These are phyloP conservation scores for Sula dactylatra DNA, from an alignment of 2,113 vertebrate genomes.

Conservation along the genomic window DNA sequence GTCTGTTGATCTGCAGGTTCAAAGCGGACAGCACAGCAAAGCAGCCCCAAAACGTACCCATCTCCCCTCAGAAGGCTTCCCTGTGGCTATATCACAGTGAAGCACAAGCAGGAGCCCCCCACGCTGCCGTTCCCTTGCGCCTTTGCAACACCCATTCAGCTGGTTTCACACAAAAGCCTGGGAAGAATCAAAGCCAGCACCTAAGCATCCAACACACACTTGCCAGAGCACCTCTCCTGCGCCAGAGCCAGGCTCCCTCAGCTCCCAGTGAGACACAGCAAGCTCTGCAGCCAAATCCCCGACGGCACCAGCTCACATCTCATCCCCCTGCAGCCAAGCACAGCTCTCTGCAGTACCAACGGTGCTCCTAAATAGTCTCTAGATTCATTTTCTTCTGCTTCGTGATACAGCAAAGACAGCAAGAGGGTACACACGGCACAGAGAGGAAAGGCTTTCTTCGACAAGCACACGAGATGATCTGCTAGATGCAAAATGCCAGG, in stretches of 20 bases:
- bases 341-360: not conserved
- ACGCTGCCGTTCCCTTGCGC: not conserved
- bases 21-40: not conserved
- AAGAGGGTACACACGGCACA: not conserved
- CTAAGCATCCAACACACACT: not conserved
- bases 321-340: not conserved
- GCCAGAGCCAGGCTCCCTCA: not conserved
- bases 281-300: not conserved
- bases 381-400: not conserved
- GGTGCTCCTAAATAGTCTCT: not conserved
- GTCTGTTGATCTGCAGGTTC: not conserved
- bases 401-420: not conserved
- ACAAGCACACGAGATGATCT: not conserved
- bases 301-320: not conserved
- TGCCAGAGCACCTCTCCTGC: not conserved
- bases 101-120: not conserved
- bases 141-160: not conserved
- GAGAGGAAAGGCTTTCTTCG: not conserved
- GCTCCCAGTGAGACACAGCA: not conserved
- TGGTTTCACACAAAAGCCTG: not conserved
- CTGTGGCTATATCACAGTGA: not conserved
- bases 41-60: not conserved
- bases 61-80: not conserved
- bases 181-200: not conserved
- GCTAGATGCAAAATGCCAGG: not conserved